A percentile compares a stretch with the other conserved stretches of the same genome.
phyloP scores from a whole-genome alignment of 2,113 vertebrate species.

The Carassius gibelio region DNA sequence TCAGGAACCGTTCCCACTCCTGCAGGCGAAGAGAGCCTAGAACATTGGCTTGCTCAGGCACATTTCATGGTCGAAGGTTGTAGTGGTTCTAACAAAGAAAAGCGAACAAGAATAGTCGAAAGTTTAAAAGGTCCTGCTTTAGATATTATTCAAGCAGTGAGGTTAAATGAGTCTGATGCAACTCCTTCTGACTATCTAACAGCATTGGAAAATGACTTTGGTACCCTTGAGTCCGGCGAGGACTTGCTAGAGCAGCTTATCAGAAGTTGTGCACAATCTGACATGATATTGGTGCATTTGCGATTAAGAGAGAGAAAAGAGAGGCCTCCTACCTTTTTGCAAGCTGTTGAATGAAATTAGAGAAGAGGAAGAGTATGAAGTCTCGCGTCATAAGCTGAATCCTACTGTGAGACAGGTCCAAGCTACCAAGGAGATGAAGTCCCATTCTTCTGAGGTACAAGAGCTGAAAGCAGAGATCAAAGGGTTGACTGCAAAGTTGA shows the following conservation, averaged over 20 bases:
- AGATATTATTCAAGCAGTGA: constrained; percentile 8
- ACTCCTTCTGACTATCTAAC: not conserved
- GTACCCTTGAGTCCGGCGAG: not conserved
- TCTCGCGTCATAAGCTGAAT: too few relatives aligned
- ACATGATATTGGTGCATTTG: not conserved
- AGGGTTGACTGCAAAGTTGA: too few relatives aligned
- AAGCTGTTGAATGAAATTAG: not conserved
- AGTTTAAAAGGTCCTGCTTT: not conserved
- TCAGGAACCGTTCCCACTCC: not conserved
- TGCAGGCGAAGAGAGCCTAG: too few relatives aligned
- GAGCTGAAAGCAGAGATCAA: too few relatives aligned
- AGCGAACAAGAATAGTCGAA: too few relatives aligned
- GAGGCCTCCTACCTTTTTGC: not conserved
- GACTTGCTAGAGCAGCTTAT: not conserved
- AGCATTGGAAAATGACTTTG: not conserved
- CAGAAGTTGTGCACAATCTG: not conserved
- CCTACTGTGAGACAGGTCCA: too few relatives aligned
- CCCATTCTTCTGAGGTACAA: too few relatives aligned
- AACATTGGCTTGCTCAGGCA: too few relatives aligned
- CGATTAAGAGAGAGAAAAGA: not conserved
- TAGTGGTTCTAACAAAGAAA: too few relatives aligned
- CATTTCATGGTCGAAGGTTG: too few relatives aligned
- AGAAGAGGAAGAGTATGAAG: too few relatives aligned
- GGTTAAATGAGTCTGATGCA: not conserved
- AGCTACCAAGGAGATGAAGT: too few relatives aligned